These are phyloP conservation scores for Megaustenia siamemsis DNA, from an alignment of 2,888 invertebrate species.

Conservation along the genomic window DNA sequence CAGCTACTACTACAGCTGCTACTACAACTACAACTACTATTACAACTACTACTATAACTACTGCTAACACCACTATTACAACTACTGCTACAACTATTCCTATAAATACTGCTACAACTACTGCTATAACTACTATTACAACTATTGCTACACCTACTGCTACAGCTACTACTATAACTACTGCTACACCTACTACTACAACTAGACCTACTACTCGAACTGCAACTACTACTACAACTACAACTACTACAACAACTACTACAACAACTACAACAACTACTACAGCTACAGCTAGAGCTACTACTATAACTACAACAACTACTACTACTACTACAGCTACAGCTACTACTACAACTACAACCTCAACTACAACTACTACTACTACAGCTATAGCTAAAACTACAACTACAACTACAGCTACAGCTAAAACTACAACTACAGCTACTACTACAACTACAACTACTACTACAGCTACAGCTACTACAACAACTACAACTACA, in stretches of 20 bases:
- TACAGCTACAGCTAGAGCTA: not conserved
- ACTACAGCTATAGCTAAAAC: not conserved
- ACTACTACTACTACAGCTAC: constrained; percentile 4
- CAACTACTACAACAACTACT: not conserved
- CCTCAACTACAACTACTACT: not conserved
- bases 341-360: not conserved
- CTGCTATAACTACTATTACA: not conserved
- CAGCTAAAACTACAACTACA: not conserved
- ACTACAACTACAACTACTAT: no score
- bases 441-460: not conserved
- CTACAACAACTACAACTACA: not conserved
- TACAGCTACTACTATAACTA: no score
- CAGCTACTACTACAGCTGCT: no score
- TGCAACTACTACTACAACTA: not conserved
- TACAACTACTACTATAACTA: no score
- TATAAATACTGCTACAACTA: no score
- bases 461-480: not conserved
- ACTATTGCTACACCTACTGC: no score
- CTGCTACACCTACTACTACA: no score
- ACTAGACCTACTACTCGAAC: no score
- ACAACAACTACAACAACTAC: not conserved
- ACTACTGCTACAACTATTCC: no score
- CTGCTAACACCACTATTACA: not conserved
- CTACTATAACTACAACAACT: not conserved
- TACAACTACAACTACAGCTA: not conserved